Evolutionary conservation across 2,113 vertebrate genomes (phyloP), one percentile per base, ranked within the genome.

Genomic region (Notarius lentiginosus): DNA sequence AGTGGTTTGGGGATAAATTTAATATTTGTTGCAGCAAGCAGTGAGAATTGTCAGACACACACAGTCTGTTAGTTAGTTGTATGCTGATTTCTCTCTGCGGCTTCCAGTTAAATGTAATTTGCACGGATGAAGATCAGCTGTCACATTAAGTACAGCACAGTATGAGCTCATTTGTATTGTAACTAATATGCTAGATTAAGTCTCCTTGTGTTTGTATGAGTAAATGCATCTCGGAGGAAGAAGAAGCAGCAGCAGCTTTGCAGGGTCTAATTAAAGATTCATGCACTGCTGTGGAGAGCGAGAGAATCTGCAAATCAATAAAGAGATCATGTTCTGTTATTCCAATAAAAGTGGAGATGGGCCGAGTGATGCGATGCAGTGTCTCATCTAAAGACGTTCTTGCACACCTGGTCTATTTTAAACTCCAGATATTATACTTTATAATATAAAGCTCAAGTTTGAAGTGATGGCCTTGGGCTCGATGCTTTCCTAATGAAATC

Each of bases 231-330:
- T 56, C 47, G 1, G 1, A 7, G 5, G 51, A 79, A 22, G 41
- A 53, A 56, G 15, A 15, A 30, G n/a, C 79, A 56, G 15, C 12
- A 30, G n/a, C 79, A 79, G 55, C 89, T 84, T 89, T 83, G 92
- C 91, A 87, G 83, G 47, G 11, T 27, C 34, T 76, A 82, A 92
- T 95, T 87, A 93, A 93, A 92, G 84, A 93, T 94, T 83, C n/a
- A 94, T 93, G 90, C 56, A 1, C 89, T 86, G 49, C 61, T 86
- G 86, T 84, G 87, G 84, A 87, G 66, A 30, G 47, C 5, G 4
- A 22, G 53, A 22, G 27, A 77, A 90, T 86, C 75, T 86, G 81
- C 84, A 79, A 88, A 92, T 93, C 91, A 88, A 58, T 91, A 75
- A 15, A 73, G 81, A 47, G 79, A 61, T 79, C 17, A 91, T 79